A percentile compares a stretch with the other conserved stretches of the same genome.
These are phyloP conservation scores for Sebastes taczanowskii DNA, from an alignment of 2,797 vertebrate genomes.

Conservation along the genomic window DNA sequence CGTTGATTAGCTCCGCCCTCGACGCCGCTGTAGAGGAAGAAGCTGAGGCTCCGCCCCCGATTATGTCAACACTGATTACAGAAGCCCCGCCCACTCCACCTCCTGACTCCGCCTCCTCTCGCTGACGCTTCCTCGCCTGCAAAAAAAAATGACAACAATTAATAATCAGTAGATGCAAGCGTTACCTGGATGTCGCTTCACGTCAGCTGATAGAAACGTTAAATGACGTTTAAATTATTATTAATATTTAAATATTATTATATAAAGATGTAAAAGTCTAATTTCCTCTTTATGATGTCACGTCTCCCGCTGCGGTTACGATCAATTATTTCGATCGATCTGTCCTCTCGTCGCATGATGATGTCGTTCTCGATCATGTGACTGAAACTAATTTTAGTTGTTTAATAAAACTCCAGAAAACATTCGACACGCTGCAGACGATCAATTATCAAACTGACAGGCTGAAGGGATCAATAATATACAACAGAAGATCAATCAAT, in stretches of 20 bases:
- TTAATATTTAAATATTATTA: too few relatives aligned
- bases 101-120: constrained; percentile 89
- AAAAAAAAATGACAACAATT: background rate
- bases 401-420: background rate
- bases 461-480: background rate
- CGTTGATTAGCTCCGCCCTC: constrained; percentile 91
- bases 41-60: constrained; percentile 55
- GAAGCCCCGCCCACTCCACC: constrained; percentile 78
- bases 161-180: background rate
- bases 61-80: constrained; percentile 71
- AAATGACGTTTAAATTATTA: too few relatives aligned
- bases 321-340: background rate
- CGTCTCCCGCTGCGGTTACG: background rate
- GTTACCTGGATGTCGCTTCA: background rate
- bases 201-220: background rate
- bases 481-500: background rate
- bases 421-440: background rate
- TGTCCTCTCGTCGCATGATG: background rate
- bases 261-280: too few relatives aligned
- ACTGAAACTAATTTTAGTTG: background rate
- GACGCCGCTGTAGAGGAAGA: constrained; percentile 46
- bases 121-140: constrained; percentile 91
- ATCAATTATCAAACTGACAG: background rate
- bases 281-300: background rate
- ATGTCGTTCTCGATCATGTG: background rate